These are phyloP conservation scores for Arrhopalites spinosus DNA, from an alignment of 2,888 invertebrate genomes.

Conservation along the genomic window DNA sequence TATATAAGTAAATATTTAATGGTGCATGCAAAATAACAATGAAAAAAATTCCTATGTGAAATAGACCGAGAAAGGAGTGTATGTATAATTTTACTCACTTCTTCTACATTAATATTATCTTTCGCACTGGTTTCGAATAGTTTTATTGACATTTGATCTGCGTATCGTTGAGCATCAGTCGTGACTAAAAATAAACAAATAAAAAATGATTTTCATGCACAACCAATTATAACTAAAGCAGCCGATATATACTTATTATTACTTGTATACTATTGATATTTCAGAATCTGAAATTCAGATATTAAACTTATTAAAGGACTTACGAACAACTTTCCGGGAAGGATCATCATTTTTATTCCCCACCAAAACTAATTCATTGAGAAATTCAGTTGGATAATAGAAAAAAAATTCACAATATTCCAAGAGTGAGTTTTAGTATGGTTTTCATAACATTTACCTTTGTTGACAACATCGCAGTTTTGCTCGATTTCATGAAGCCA, in stretches of 20 bases:
- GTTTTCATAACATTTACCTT: constrained; percentile 59
- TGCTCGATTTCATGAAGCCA: constrained; percentile 99
- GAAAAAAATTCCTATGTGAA: neutral
- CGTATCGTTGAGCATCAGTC: constrained; percentile 95
- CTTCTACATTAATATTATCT: constrained; percentile 98
- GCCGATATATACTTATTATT: no score
- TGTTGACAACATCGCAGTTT: constrained; percentile 98
- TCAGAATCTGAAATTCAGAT: no score
- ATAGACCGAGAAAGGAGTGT: neutral
- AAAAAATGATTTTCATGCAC: no score
- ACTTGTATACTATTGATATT: no score
- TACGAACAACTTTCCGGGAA: constrained; percentile 91
- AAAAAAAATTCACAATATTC: no score
- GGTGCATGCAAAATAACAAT: neutral
- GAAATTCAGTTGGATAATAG: no score
- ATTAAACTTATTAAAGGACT: no score
- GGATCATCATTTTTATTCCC: constrained; percentile 97
- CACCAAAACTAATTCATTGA: constrained; percentile 83
- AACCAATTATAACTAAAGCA: no score
- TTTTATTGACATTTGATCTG: constrained; percentile 95
- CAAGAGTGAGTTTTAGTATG: no score
- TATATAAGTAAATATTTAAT: constrained; percentile 5
- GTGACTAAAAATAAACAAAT: no score
- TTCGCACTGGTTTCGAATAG: constrained; percentile 99
- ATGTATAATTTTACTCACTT: constrained; percentile 70